Conservation (phyloP, 2,113 vertebrate genomes). For the Cinclus mexicanus region DNA sequence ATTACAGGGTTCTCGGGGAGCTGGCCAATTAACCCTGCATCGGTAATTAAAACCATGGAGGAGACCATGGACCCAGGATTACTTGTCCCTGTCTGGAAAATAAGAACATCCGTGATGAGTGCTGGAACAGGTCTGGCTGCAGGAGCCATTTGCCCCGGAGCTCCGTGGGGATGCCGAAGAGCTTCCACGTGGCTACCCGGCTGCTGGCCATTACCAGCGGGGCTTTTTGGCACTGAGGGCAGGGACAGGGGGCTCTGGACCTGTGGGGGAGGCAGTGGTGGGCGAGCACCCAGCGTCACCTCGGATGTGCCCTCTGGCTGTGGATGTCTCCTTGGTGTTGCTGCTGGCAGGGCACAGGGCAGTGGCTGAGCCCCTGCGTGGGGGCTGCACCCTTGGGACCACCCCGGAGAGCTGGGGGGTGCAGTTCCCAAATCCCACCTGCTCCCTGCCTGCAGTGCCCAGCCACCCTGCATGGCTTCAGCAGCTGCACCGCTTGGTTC, state of each 20-base stretch:
- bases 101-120: slow-evolving; percentile 19
- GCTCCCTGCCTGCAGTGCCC: no score
- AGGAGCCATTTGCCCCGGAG: slow-evolving; percentile 20
- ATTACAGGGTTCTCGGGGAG: slow-evolving; percentile 30
- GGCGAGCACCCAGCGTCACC: neutral
- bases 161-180: neutral
- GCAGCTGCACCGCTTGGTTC: accelerated
- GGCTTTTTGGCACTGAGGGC: accelerated
- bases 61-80: slow-evolving; percentile 3
- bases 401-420: accelerated
- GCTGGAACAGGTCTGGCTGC: slow-evolving; percentile 46
- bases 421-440: neutral
- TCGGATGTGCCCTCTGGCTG: neutral
- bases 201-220: accelerated
- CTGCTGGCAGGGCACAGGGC: accelerated
- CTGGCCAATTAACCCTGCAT: slow-evolving; percentile 35
- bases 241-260: neutral
- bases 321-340: neutral
- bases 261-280: accelerated
- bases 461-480: neutral
- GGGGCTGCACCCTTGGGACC: neutral
- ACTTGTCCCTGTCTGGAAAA: slow-evolving; percentile 42
- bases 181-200: neutral
- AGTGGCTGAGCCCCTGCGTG: accelerated
- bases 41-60: slow-evolving; percentile 31